These are phyloP conservation scores for Dione vanillae DNA, from an alignment of 2,888 invertebrate genomes.

Conservation along the genomic window DNA sequence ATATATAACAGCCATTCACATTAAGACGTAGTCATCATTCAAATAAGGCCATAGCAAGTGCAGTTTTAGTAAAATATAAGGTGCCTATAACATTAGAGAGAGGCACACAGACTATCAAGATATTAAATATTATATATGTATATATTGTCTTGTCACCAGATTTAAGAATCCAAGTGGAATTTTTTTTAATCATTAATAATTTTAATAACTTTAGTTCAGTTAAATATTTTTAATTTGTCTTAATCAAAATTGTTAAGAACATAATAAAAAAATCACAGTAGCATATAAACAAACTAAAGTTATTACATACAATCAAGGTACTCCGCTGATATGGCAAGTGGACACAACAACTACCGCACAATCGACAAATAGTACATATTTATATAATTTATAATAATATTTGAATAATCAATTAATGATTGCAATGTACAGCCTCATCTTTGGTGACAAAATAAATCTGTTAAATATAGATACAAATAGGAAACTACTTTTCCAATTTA, in stretches of 20 bases:
- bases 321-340: constrained; percentile 66
- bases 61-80: constrained; percentile 58
- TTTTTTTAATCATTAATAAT: constrained; percentile 27
- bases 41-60: constrained; percentile 77
- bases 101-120: constrained; percentile 67
- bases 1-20: constrained; percentile 76
- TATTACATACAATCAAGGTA: constrained; percentile 56
- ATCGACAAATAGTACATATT: constrained; percentile 14
- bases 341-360: constrained; percentile 27
- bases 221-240: neutral
- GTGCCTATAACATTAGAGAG: constrained; percentile 43
- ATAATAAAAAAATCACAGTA: constrained; percentile 2
- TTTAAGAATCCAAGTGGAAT: constrained; percentile 50
- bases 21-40: constrained; percentile 58
- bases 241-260: neutral
- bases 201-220: constrained; percentile 9
- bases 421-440: constrained; percentile 74
- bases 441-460: constrained; percentile 65
- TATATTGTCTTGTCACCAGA: constrained; percentile 73
- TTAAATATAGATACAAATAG: constrained; percentile 43
- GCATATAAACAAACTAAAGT: neutral
- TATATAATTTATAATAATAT: constrained; percentile 35
- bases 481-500: constrained; percentile 53
- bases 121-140: constrained; percentile 60
- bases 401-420: constrained; percentile 52